Base-by-base conservation (phyloP, 1,140 invertebrate genomes). In the Laupala kohalensis region DNA sequence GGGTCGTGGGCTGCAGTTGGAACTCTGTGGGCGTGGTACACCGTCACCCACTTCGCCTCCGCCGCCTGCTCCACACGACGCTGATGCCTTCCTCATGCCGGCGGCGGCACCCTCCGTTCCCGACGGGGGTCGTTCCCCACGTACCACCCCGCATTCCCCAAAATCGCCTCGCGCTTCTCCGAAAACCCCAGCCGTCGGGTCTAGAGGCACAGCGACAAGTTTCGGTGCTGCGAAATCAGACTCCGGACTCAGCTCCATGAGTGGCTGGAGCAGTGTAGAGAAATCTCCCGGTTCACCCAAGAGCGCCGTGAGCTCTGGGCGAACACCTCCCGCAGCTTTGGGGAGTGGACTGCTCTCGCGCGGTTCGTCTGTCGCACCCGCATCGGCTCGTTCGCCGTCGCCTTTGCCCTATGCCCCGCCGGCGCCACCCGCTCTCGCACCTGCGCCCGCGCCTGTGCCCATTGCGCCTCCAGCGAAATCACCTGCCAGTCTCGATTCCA, bases 191-290 rank as follows among this genome's bases (percentile, higher is more conserved):
- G 79, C 86, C 30, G 30, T 37, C 30, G n/a, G n/a, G n/a, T n/a
- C n/a, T 4, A 88, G 88, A 77, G 88, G 87, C 75, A 85, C 87
- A 73, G 80, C 80, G 9, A 75, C 77, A 12, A 88, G 86, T 78
- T 89, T 90, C 67, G 86, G 87, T 15, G 83, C 88, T 29, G 87
- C 87, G 5, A 92, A 91, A 78, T 92, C 90, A 6, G 92, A 94
- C 80, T 93, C 91, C 1, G 91, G 91, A 3, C 80, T 94, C 64
- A 93, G 91, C 0, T 93, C 92, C 15, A 90, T 93, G 87, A 93
- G 90, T 78, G 89, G 89, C 19, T 92, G 91, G 87, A 92, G 90
- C 12, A 92, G 88, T 78, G 79, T 92, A 74, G 91, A 93, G 80
- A 93, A 93, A 81, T 92, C 91, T 28, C 91, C 90, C 13, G 88